phyloP scores from a whole-genome alignment of 92 coral and sea anemone species.

The Desmophyllum pertusum region DNA sequence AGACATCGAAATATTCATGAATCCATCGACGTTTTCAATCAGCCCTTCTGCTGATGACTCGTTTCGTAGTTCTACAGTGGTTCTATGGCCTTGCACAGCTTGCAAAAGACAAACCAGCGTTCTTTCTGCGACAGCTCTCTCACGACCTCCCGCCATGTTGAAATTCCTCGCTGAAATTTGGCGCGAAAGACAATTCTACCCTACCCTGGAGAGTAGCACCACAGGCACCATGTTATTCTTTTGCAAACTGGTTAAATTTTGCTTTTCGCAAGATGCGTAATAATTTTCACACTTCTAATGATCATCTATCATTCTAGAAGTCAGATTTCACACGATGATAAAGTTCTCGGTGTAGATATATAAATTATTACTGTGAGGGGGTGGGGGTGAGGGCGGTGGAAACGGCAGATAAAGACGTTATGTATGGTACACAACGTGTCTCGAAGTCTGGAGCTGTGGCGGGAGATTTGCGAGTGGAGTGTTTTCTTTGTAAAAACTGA shows the following conservation, averaged over 20 bases:
- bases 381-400: too few species aligned
- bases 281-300: not conserved
- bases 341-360: too few species aligned
- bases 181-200: not conserved
- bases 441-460: not conserved
- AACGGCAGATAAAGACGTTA: not conserved
- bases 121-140: constrained; percentile 80
- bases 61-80: constrained; percentile 94
- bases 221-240: not conserved
- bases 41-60: constrained; percentile 87
- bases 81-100: constrained; percentile 85
- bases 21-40: constrained; percentile 90
- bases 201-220: not conserved
- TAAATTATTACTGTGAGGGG: too few species aligned
- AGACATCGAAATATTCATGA: constrained; percentile 86
- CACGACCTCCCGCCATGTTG: constrained; percentile 89
- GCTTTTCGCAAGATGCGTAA: not conserved
- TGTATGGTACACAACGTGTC: constrained; percentile 12
- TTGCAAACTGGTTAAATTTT: not conserved
- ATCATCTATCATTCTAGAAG: too few species aligned
- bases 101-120: constrained; percentile 90
- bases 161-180: not conserved
- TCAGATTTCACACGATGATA: too few species aligned
- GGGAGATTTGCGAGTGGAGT: not conserved
- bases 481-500: too few species aligned